phyloP scores from a whole-genome alignment of 2,113 vertebrate species.

The Scatophagus argus region DNA sequence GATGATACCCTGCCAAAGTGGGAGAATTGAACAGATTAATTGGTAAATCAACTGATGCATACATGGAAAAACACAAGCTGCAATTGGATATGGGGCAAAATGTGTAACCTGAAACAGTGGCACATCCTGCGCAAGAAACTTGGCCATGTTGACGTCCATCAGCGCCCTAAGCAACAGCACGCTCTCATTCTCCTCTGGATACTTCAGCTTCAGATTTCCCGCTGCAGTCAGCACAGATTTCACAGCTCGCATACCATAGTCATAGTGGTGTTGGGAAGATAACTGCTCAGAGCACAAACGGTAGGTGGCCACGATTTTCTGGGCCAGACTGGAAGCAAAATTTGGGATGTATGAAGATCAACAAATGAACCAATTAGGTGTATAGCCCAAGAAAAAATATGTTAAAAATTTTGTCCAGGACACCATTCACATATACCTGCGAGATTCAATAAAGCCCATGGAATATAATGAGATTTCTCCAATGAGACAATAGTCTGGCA shows the following conservation, averaged over 20 bases:
- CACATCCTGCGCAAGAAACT: conserved; percentile 94
- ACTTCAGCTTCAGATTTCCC: conserved; percentile 93
- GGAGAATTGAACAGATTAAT: conserved; percentile 14
- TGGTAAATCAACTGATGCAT: neutral
- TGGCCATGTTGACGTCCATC: conserved; percentile 94
- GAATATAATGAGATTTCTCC: conserved; percentile 96
- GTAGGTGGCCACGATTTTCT: conserved; percentile 97
- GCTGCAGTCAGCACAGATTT: conserved; percentile 95
- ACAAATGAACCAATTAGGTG: neutral
- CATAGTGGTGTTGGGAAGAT: conserved; percentile 95
- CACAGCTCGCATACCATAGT: conserved; percentile 94
- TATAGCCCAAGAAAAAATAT: neutral
- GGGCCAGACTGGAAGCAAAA: conserved; percentile 85
- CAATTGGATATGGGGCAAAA: neutral
- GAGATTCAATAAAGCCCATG: conserved; percentile 95
- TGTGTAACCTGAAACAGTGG: conserved; percentile 91
- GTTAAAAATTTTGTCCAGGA: neutral
- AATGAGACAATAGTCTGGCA: conserved; percentile 94
- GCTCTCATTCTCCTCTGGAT: conserved; percentile 89
- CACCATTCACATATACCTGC: conserved; percentile 82
- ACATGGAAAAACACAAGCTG: neutral
- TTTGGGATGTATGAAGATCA: neutral
- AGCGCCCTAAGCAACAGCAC: conserved; percentile 89
- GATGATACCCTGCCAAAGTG: conserved; percentile 89
- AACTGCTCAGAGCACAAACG: conserved; percentile 94